Base-by-base conservation (phyloP, 2,888 invertebrate species). In the Patella ulyssiponensis region DNA sequence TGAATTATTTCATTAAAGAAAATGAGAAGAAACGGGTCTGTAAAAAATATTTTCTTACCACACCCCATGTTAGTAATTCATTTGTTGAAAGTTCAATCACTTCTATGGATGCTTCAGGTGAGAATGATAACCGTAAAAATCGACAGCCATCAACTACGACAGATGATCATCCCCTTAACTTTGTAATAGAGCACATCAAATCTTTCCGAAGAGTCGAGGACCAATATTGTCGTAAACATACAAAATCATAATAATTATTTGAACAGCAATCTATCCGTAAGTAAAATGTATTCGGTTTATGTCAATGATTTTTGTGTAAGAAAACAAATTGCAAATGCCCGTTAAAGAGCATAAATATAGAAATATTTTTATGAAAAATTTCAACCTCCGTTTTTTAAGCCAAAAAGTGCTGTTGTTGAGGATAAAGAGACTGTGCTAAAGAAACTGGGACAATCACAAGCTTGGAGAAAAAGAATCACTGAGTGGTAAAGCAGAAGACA, bases 21-120 rank as follows among this genome's bases (percentile, higher is more conserved):
- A n/a, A 20, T 58, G 11, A 20, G n/a, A 20, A 58, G 20, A n/a
- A 58, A n/a, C 58, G 58, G 20, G 58, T 58, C 1, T 58, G 58
- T 58, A 58, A 58, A 58, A 58, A 58, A 20, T 58, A n/a, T 58
- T 58, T n/a, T n/a, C 58, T n/a, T 17, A 58, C n/a, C 17, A 58
- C 58, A 5, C 20, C n/a, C 17, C 17, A 58, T 58, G n/a, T 58
- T n/a, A 20, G 58, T 20, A 17, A 58, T 58, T 58, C 58, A 58
- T 17, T 20, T n/a, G 11, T 58, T 20, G 9, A 17, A n/a, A 58
- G n/a, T n/a, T 17, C n/a, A 58, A 58, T 58, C 58, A n/a, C 58
- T n/a, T 58, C 58, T 20, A n/a, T n/a, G 7, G 58, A 58, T 58
- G 17, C 58, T 20, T 58, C 58, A n/a, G 58, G n/a, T 58, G 17